Evolutionary conservation across 2,888 invertebrate genomes (phyloP).

Genomic region (Cerceris ruficornis): DNA sequence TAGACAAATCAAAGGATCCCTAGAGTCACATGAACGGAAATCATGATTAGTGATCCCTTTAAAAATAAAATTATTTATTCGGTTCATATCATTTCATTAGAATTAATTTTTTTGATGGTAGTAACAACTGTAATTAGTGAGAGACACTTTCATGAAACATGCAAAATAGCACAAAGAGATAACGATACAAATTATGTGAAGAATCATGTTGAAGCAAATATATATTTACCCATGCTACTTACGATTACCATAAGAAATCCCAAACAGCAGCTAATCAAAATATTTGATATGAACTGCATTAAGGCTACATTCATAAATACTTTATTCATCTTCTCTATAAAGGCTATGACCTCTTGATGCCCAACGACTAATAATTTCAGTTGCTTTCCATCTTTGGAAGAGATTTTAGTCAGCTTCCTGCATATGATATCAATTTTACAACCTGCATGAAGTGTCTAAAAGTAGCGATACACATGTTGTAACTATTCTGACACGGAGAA

Average conservation of each 20-base stretch:
- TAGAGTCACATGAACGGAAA: too few species aligned
- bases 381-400: conserved; percentile 2
- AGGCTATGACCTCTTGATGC: conserved; percentile 29
- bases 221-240: conserved; percentile 13
- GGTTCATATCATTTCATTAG: too few species aligned
- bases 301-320: conserved; percentile 42
- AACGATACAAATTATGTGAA: background rate
- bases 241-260: conserved; percentile 58
- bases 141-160: too few species aligned
- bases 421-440: conserved; percentile 60
- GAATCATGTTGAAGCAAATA: conserved; percentile 11
- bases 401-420: conserved; percentile 20
- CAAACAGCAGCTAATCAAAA: conserved; percentile 51
- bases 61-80: too few species aligned
- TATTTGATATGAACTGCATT: conserved; percentile 47
- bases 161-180: too few species aligned
- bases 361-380: conserved; percentile 2
- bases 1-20: too few species aligned
- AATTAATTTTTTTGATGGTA: too few species aligned
- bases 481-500: background rate
- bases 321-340: conserved; percentile 23
- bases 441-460: conserved; percentile 60
- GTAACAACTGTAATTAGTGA: too few species aligned
- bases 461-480: background rate
- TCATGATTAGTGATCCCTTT: too few species aligned